Percentiles rank a stretch among this genome's conserved stretches.
phyloP scores from a whole-genome alignment of 2,113 vertebrate genomes.

The Hylia prasina region DNA sequence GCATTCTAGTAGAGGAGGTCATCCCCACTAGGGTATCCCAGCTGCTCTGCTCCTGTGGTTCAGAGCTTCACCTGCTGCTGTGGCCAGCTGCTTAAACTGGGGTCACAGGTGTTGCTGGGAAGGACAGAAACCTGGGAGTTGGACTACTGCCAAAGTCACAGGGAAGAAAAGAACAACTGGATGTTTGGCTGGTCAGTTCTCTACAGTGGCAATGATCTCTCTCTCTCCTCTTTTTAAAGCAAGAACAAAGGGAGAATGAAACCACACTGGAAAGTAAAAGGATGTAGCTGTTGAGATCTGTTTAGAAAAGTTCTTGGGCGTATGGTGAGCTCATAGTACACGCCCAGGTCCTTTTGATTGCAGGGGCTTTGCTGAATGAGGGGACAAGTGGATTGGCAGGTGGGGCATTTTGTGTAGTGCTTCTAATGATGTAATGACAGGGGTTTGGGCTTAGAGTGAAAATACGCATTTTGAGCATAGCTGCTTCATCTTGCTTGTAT shows the following conservation, averaged over 20 bases:
- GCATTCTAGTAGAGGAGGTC: background rate
- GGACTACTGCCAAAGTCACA: background rate
- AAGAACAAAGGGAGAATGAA: background rate
- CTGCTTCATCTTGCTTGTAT: background rate
- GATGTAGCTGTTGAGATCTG: background rate
- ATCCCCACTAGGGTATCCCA: background rate
- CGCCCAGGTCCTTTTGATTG: accelerated
- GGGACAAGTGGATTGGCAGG: background rate
- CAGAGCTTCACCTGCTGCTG: background rate
- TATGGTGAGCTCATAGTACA: background rate
- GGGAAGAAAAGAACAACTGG: background rate
- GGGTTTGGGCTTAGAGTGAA: background rate
- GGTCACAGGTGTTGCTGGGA: background rate
- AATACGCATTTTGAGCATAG: background rate
- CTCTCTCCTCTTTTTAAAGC: background rate
- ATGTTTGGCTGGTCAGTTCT: background rate
- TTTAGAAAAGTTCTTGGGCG: background rate
- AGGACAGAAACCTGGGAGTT: background rate
- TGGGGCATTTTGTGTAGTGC: background rate
- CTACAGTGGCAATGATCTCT: background rate
- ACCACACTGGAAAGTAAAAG: background rate
- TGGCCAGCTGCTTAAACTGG: background rate
- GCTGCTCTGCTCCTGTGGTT: background rate
- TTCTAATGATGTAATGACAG: background rate
- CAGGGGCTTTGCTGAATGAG: background rate